Conservation (phyloP, 2,888 invertebrate genomes). For the Andrena haemorrhoa region DNA sequence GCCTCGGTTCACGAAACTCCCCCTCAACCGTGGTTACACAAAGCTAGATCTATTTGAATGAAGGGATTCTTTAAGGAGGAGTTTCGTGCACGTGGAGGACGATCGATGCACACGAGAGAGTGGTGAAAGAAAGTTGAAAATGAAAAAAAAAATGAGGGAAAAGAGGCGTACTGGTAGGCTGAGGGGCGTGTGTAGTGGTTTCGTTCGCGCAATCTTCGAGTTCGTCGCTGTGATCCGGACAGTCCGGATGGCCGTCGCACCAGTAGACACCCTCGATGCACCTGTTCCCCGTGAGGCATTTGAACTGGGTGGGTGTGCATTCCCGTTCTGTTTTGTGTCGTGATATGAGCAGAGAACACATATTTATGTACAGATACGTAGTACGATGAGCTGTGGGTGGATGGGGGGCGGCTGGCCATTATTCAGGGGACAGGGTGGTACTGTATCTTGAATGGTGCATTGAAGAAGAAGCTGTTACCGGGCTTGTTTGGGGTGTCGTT, state of each 20-base stretch:
- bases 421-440: background rate
- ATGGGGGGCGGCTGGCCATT: background rate
- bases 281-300: conserved; percentile 86
- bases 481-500: background rate
- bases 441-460: background rate
- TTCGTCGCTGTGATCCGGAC: conserved; percentile 86
- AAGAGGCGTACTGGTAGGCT: conserved; percentile 81
- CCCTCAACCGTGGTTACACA: background rate
- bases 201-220: conserved; percentile 81
- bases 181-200: conserved; percentile 77
- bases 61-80: background rate
- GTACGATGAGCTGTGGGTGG: conserved; percentile 21
- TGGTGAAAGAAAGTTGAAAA: conserved; percentile 24
- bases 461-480: background rate
- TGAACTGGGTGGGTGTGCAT: conserved; percentile 86
- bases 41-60: background rate
- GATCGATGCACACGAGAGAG: background rate
- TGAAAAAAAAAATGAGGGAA: conserved; percentile 44
- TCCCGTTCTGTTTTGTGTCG: conserved; percentile 80
- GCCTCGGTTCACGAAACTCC: background rate
- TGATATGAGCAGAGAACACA: conserved; percentile 74
- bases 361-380: conserved; percentile 59
- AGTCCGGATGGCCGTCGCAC: conserved; percentile 87
- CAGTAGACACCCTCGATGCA: conserved; percentile 85
- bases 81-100: background rate